A percentile compares a stretch with the other conserved stretches of the same genome.
These are phyloP conservation scores for Noctilio leporinus DNA, from an alignment of 2,113 vertebrate genomes.

Conservation along the genomic window DNA sequence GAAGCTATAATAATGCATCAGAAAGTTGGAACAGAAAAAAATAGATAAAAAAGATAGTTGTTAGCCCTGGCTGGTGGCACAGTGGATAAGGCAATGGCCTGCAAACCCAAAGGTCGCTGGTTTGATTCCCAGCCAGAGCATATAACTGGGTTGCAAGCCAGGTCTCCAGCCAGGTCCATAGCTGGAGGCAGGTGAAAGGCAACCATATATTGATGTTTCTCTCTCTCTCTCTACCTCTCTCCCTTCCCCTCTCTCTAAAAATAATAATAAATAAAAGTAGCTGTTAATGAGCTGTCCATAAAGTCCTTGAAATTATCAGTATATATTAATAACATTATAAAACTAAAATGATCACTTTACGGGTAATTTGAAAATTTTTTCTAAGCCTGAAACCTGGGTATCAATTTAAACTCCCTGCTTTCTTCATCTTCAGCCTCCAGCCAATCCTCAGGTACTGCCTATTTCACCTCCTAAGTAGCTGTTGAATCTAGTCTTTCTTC, in stretches of 20 bases:
- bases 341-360: not conserved
- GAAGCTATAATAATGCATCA: not conserved
- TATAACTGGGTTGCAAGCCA: too few relatives aligned
- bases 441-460: accelerated
- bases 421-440: not conserved
- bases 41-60: not conserved
- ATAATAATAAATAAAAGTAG: too few relatives aligned
- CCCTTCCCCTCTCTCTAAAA: too few relatives aligned
- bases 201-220: too few relatives aligned
- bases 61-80: too few relatives aligned
- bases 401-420: not conserved
- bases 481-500: not conserved
- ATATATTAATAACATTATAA: not conserved
- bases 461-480: not conserved
- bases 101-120: too few relatives aligned
- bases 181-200: too few relatives aligned
- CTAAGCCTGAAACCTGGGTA: not conserved
- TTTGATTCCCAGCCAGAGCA: too few relatives aligned
- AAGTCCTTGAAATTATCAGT: not conserved
- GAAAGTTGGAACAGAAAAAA: not conserved
- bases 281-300: not conserved
- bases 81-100: too few relatives aligned
- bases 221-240: too few relatives aligned
- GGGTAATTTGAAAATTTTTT: not conserved
- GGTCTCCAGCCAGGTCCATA: too few relatives aligned